phyloP scores from a whole-genome alignment of 2,888 invertebrate genomes.

The Schizotus pectinicornis region DNA sequence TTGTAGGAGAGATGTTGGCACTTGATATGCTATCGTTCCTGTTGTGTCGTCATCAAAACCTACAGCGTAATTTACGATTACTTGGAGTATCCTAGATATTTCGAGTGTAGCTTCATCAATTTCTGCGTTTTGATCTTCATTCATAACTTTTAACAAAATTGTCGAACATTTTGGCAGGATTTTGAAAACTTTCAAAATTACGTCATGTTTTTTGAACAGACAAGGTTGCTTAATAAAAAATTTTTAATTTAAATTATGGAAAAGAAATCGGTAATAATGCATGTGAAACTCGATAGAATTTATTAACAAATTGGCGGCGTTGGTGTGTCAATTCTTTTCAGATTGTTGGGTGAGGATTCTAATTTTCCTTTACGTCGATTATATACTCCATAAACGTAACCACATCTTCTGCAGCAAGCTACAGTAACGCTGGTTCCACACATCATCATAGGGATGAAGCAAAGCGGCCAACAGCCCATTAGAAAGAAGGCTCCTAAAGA shows the following conservation, averaged over 20 bases:
- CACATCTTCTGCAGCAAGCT: slow-evolving; percentile 60
- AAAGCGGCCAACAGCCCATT: slow-evolving; percentile 56
- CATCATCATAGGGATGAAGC: slow-evolving; percentile 53
- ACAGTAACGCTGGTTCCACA: slow-evolving; percentile 50
- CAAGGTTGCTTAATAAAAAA: not conserved
- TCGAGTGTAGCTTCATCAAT: slow-evolving; percentile 9
- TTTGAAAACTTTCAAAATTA: not conserved
- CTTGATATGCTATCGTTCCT: not conserved
- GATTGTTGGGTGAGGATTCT: slow-evolving; percentile 11
- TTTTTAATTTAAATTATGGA: not conserved
- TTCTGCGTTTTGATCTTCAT: slow-evolving; percentile 12
- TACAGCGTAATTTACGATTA: not conserved
- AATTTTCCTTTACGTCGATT: slow-evolving; percentile 40
- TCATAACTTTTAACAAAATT: slow-evolving; percentile 15
- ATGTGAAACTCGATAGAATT: not conserved
- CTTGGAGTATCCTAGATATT: not conserved
- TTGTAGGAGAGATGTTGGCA: not conserved
- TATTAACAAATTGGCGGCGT: not conserved
- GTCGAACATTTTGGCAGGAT: slow-evolving; percentile 4
- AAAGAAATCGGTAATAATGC: not conserved
- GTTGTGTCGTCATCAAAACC: not conserved
- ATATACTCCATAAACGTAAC: slow-evolving; percentile 57
- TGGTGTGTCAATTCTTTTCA: slow-evolving; percentile 5
- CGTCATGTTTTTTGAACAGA: not conserved
- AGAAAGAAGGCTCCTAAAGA: slow-evolving; percentile 51